A percentile compares a stretch with the other conserved stretches of the same genome.
Evolutionary conservation across 1,140 invertebrate species (phyloP).

Genomic region (Drosophila nigromelanica): DNA sequence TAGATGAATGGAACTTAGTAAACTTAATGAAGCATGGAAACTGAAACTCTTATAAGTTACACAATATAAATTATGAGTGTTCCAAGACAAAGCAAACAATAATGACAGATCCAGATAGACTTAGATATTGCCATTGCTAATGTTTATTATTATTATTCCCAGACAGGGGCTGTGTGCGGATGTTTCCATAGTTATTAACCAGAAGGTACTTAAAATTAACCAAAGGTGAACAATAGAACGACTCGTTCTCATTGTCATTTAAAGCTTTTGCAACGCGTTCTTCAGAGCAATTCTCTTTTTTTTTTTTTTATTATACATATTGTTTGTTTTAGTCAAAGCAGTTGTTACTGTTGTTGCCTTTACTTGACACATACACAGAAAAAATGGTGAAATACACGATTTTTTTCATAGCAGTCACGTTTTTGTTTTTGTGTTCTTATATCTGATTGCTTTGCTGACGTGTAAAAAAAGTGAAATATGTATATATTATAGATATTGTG

Average conservation of each 20-base stretch:
- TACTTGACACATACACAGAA: slow-evolving; percentile 54
- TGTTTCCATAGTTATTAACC: slow-evolving; percentile 31
- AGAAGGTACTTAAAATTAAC: slow-evolving; percentile 30
- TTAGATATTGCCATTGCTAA: slow-evolving; percentile 14
- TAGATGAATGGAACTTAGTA: too few species aligned
- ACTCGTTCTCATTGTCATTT: slow-evolving; percentile 41
- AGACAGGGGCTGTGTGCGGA: background rate
- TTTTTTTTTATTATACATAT: background rate
- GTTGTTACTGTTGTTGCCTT: slow-evolving; percentile 51
- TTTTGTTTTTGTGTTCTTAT: slow-evolving; percentile 31
- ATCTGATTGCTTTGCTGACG: too few species aligned
- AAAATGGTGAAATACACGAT: slow-evolving; percentile 74
- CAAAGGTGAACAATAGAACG: slow-evolving; percentile 35
- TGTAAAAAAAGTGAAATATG: too few species aligned
- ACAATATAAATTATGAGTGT: too few species aligned
- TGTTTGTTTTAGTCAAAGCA: background rate
- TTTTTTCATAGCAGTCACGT: slow-evolving; percentile 78
- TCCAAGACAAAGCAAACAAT: background rate
- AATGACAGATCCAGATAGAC: background rate
- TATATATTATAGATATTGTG: slow-evolving; percentile 22
- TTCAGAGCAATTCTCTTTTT: slow-evolving; percentile 41
- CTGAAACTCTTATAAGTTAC: too few species aligned
- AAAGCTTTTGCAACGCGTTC: slow-evolving; percentile 62
- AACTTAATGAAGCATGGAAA: too few species aligned
- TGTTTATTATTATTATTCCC: slow-evolving; percentile 7